A percentile compares a stretch with the other conserved stretches of the same genome.
Evolutionary conservation across 2,113 vertebrate genomes (phyloP).

Genomic region (Pyxicephalus adspersus): DNA sequence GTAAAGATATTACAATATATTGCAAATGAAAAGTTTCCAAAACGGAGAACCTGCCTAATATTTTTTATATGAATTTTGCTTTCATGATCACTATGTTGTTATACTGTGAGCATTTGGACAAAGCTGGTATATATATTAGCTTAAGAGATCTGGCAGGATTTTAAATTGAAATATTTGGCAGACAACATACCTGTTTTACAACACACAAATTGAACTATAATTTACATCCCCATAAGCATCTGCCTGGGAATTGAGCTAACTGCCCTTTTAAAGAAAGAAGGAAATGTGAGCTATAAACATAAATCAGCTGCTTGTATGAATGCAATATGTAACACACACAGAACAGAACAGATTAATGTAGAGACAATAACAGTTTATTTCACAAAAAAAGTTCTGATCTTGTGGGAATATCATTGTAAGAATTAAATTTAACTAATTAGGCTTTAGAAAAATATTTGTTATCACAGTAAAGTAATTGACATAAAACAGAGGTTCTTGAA

Average conservation of each 20-base stretch:
- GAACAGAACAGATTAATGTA: constrained; percentile 3
- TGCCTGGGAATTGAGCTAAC: neutral
- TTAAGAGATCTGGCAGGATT: neutral
- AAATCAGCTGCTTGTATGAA: constrained; percentile 9
- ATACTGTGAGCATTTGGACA: too few species aligned
- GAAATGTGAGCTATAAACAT: neutral
- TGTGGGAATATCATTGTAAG: neutral
- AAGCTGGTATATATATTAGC: neutral
- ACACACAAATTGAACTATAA: neutral
- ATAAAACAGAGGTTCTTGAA: too few species aligned
- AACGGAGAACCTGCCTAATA: too few species aligned
- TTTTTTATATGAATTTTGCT: too few species aligned
- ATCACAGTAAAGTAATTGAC: too few species aligned
- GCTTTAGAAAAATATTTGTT: too few species aligned
- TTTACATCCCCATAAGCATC: neutral
- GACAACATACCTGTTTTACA: neutral
- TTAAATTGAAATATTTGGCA: neutral
- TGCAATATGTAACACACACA: neutral
- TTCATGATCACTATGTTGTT: too few species aligned
- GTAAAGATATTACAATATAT: too few species aligned
- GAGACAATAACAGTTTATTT: constrained; percentile 4
- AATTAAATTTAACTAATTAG: neutral
- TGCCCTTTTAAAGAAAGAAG: constrained; percentile 10
- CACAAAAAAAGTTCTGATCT: neutral
- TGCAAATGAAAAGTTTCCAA: too few species aligned